Evolutionary conservation across 2,113 vertebrate species (phyloP).

Genomic region (Oncorhynchus masou): DNA sequence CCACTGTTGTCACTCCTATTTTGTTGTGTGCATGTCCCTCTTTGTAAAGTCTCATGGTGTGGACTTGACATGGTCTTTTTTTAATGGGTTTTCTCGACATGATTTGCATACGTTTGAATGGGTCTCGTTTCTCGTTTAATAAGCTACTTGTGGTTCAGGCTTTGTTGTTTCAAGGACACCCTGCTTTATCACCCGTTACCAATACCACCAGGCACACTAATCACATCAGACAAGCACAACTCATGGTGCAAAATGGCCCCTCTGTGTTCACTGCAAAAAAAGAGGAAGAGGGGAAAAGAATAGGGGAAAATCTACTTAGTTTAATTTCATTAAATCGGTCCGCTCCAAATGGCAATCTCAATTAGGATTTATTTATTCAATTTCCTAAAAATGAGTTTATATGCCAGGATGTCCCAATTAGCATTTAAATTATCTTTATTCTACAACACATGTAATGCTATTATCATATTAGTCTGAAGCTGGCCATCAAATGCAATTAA

Average conservation of each 20-base stretch:
- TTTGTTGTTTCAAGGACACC: slow-evolving; percentile 61
- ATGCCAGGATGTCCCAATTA: slow-evolving; percentile 74
- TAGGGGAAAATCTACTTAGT: slow-evolving; percentile 33
- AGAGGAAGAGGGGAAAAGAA: slow-evolving; percentile 9
- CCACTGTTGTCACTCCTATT: slow-evolving; percentile 12
- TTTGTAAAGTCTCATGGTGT: slow-evolving; percentile 34
- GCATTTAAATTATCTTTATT: slow-evolving; percentile 74
- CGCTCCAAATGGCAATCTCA: slow-evolving; percentile 67
- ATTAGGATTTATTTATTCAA: slow-evolving; percentile 71
- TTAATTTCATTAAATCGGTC: slow-evolving; percentile 65
- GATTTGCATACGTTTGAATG: slow-evolving; percentile 51
- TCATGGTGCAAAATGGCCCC: not conserved
- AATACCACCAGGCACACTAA: slow-evolving; percentile 53
- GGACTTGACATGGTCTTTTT: slow-evolving; percentile 36
- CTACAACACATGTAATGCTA: slow-evolving; percentile 71
- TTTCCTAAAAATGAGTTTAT: slow-evolving; percentile 72
- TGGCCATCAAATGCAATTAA: slow-evolving; percentile 81
- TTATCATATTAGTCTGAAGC: slow-evolving; percentile 70
- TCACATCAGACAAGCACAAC: slow-evolving; percentile 59
- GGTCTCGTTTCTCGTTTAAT: slow-evolving; percentile 53
- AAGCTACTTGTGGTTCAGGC: slow-evolving; percentile 49
- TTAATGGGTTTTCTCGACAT: slow-evolving; percentile 36
- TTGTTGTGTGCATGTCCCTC: slow-evolving; percentile 16
- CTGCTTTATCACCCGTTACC: slow-evolving; percentile 51
- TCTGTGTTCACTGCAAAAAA: not conserved